Evolutionary conservation across 2,888 invertebrate species (phyloP).

Genomic region (Lomographa bimaculata): DNA sequence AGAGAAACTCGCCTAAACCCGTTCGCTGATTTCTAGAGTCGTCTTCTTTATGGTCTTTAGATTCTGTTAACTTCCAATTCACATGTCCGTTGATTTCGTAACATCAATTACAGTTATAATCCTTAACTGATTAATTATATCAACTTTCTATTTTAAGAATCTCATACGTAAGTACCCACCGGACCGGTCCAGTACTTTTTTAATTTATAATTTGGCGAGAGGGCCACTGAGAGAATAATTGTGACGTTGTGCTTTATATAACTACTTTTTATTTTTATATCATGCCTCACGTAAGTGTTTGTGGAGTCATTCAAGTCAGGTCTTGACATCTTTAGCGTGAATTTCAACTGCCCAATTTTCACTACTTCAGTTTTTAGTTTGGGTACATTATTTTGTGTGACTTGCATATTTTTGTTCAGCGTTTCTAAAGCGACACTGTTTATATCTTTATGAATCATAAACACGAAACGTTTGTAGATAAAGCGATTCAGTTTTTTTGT

Average conservation of each 20-base stretch:
- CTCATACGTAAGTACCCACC: slow-evolving; percentile 38
- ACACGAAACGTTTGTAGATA: too few species aligned
- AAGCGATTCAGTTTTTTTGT: too few species aligned
- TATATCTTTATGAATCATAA: neutral
- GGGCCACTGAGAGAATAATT: slow-evolving; percentile 45
- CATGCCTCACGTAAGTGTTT: slow-evolving; percentile 31
- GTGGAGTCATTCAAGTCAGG: slow-evolving; percentile 25
- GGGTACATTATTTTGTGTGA: slow-evolving; percentile 23
- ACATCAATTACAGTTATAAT: slow-evolving; percentile 25
- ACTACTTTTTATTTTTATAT: slow-evolving; percentile 54
- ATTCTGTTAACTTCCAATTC: slow-evolving; percentile 23
- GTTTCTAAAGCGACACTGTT: slow-evolving; percentile 9
- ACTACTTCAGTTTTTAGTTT: slow-evolving; percentile 19
- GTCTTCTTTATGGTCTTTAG: slow-evolving; percentile 46
- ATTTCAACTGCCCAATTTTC: slow-evolving; percentile 38
- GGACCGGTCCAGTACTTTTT: slow-evolving; percentile 50
- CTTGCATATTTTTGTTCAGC: slow-evolving; percentile 21
- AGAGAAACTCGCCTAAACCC: slow-evolving; percentile 71
- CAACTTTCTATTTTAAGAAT: slow-evolving; percentile 68
- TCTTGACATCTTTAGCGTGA: slow-evolving; percentile 30
- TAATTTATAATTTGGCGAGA: slow-evolving; percentile 60
- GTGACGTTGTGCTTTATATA: slow-evolving; percentile 56
- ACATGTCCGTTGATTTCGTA: slow-evolving; percentile 50
- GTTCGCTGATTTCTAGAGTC: slow-evolving; percentile 65
- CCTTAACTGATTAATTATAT: slow-evolving; percentile 28